Base-by-base conservation (phyloP, 2,888 invertebrate species). In the Torymus texanus region DNA sequence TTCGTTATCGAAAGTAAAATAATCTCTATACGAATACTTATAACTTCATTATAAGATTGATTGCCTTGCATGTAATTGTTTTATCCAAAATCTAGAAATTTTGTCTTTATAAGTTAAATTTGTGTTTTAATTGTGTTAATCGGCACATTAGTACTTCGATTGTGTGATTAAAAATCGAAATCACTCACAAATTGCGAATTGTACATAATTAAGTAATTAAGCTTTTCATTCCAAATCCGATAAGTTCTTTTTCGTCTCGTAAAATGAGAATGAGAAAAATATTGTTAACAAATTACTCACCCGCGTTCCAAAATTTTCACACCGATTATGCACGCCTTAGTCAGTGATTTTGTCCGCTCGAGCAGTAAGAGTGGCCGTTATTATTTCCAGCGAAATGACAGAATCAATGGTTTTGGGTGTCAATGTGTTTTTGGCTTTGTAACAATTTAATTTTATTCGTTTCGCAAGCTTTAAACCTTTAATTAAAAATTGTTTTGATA, bases 341-440 rank as follows among this genome's bases (percentile, higher is more conserved):
- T 76, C 68, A 59, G 51, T 78, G 81, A 81, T 81, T 81, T 75
- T 81, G 78, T 81, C 75, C 56, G 51, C 21, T 75, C 59, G 65
- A 66, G 14, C 63, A 66, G 61, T 74, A 62, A 71, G 51, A 21
- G 68, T 16, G 41, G 41, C 41, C 41, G 41, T 41, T 41, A 16
- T 41, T 59, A n/a, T 63, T 56, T 68, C 63, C 41, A 21, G 53
- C 62, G 59, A 56, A 73, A 29, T 11, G 75, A 73, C 75, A 75
- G 63, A 81, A 76, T 81, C 78, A 76, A 55, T 75, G 78, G 61
- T 76, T 75, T 53, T 74, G 68, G 81, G 75, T 81, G 68, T 81
- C 56, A 66, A 71, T 75, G 78, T 81, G 58, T 73, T 75, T 72
- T 73, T 81, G 63, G 67, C 61, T 67, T 24, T 50, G 70, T 61